phyloP scores from a whole-genome alignment of 2,888 invertebrate species.

The Desoria tigrina region DNA sequence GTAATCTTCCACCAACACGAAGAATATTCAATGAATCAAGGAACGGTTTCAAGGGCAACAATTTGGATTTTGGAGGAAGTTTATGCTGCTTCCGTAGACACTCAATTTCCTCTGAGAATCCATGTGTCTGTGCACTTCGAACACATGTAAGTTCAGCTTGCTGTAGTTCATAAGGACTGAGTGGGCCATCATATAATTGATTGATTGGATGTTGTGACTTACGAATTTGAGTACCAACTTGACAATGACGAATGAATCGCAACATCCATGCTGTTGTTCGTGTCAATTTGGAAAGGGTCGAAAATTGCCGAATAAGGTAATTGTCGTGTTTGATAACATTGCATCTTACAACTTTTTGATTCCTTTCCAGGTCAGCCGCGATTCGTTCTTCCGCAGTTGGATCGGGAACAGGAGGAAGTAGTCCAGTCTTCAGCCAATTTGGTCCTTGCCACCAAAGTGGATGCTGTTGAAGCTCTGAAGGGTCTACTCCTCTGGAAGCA shows the following conservation, averaged over 20 bases:
- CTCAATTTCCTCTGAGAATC: slow-evolving; percentile 8
- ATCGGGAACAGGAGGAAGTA: too few species aligned
- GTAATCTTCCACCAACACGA: slow-evolving; percentile 43
- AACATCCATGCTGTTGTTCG: not conserved
- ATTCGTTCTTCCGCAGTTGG: too few species aligned
- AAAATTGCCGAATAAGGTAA: not conserved
- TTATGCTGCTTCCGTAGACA: too few species aligned
- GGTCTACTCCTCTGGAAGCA: slow-evolving; percentile 28
- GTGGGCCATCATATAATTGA: too few species aligned
- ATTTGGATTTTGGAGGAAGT: not conserved
- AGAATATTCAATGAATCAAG: slow-evolving; percentile 34
- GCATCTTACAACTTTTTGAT: too few species aligned
- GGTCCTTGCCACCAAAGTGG: slow-evolving; percentile 22
- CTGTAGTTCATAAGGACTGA: slow-evolving; percentile 1
- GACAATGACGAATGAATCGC: not conserved
- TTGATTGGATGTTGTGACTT: too few species aligned
- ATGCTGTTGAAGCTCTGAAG: not conserved
- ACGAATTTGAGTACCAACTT: too few species aligned
- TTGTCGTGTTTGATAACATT: too few species aligned
- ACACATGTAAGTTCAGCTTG: not conserved
- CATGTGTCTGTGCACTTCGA: not conserved
- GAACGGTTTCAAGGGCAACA: slow-evolving; percentile 36
- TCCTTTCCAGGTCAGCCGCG: too few species aligned
- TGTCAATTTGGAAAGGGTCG: not conserved
- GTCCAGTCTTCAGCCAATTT: slow-evolving; percentile 32